Evolutionary conservation across 2,888 invertebrate species (phyloP), one percentile per base, ranked within the genome.

Genomic region (Cataglyphis cursor): DNA sequence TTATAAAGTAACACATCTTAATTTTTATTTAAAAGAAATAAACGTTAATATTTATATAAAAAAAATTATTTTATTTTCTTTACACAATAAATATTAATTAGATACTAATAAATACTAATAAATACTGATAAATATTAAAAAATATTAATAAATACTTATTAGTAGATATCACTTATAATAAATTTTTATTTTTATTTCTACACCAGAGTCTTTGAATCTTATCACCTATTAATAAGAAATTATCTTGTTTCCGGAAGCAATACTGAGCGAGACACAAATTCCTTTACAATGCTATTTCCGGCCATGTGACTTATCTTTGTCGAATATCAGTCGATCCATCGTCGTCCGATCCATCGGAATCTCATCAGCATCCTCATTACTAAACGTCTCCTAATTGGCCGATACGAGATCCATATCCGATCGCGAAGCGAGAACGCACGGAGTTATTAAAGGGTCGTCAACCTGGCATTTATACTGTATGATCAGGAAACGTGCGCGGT

Each of bases 361-460:
- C 81, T 83, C 89, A 83, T 88, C 76, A 81, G 62, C 31, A 44
- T 87, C 66, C 72, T 80, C 88, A 84, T 88, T 90, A 87, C 82
- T 84, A 82, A 90, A 84, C 83, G 87, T 84, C 75, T 90, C 68
- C 82, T 87, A 88, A 90, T 89, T 88, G 84, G 84, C 81, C 72
- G 76, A 48, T 65, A 68, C n/a, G 75, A 84, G 85, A 90, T 85
- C 80, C 78, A 81, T 68, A 81, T 82, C 75, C 72, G 82, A 76
- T 85, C 87, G 83, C 59, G 62, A 44, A 65, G 62, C 66, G 84
- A 75, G 82, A 85, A 83, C 70, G 82, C 62, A 82, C 62, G 62
- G 61, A 87, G 86, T 92, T 90, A 90, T 90, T 90, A 88, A 89
- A 92, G 91, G 89, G 90, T 90, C 91, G 89, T 89, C 90, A 90